Evolutionary conservation across 2,113 vertebrate genomes (phyloP).

Genomic region (Zosterops japonicus): DNA sequence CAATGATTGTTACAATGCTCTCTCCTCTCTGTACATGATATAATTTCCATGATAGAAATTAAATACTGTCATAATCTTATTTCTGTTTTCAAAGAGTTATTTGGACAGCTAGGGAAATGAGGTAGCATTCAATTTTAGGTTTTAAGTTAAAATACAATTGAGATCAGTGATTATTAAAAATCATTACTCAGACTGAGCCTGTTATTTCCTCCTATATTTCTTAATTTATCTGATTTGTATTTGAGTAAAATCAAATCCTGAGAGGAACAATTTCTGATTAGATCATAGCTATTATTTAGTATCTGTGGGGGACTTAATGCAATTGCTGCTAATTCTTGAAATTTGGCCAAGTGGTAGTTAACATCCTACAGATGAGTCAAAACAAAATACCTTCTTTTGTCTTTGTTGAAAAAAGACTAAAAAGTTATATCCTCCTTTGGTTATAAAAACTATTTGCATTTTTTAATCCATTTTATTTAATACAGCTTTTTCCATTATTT

Average conservation of each 20-base stretch:
- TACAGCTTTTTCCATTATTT: neutral
- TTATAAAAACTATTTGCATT: neutral
- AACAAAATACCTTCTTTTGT: neutral
- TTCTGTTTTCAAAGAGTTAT: conserved; percentile 14
- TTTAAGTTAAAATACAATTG: conserved; percentile 43
- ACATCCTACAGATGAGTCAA: neutral
- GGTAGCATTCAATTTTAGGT: conserved; percentile 38
- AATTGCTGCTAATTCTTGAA: conserved; percentile 45
- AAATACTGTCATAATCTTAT: neutral
- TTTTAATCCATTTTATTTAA: neutral
- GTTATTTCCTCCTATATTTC: conserved; percentile 27
- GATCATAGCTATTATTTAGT: conserved; percentile 43
- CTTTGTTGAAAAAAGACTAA: neutral
- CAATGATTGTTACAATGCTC: neutral
- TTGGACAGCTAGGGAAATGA: conserved; percentile 29
- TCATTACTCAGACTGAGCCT: conserved; percentile 16
- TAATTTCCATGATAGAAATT: neutral
- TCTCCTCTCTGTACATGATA: neutral
- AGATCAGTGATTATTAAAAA: conserved; percentile 12
- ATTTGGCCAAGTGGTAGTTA: conserved; percentile 30
- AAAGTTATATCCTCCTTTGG: neutral
- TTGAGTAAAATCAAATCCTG: conserved; percentile 37
- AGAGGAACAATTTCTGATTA: conserved; percentile 48
- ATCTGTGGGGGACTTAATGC: conserved; percentile 13
- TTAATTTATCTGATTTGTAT: conserved; percentile 45